Percentiles rank a stretch among this genome's conserved stretches.
These are phyloP conservation scores for Fabriciana adippe DNA, from an alignment of 2,888 invertebrate genomes.

Conservation along the genomic window DNA sequence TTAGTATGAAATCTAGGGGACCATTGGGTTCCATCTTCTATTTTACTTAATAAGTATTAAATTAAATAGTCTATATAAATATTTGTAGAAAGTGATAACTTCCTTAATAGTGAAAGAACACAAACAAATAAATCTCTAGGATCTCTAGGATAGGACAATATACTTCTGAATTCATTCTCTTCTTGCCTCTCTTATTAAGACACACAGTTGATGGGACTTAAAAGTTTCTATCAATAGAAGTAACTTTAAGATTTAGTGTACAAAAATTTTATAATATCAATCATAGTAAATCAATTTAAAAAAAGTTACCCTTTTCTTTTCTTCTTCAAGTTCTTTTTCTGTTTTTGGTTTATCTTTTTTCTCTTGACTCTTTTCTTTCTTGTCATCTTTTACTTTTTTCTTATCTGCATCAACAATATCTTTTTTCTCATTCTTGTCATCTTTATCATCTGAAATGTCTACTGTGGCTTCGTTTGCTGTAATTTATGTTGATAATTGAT, in stretches of 20 bases:
- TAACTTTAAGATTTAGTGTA: neutral
- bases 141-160: too few species aligned
- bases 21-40: too few species aligned
- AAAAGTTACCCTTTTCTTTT: constrained; percentile 64
- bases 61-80: too few species aligned
- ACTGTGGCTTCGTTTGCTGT: constrained; percentile 31
- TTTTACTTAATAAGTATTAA: too few species aligned
- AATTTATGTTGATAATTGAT: neutral
- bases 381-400: constrained; percentile 40
- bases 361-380: constrained; percentile 46
- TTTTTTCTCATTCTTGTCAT: constrained; percentile 39
- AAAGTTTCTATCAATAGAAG: neutral
- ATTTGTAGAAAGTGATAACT: too few species aligned
- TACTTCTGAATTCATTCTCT: too few species aligned
- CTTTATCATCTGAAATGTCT: constrained; percentile 34
- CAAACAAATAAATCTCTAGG: constrained; percentile 1
- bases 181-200: too few species aligned
- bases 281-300: neutral
- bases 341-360: constrained; percentile 57
- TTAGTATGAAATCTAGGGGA: too few species aligned
- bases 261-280: neutral
- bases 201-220: too few species aligned
- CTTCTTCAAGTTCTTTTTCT: constrained; percentile 76
- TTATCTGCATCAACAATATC: constrained; percentile 47
- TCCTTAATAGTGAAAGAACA: neutral